phyloP scores from a whole-genome alignment of 2,888 invertebrate genomes.

The Eristalis pertinax region DNA sequence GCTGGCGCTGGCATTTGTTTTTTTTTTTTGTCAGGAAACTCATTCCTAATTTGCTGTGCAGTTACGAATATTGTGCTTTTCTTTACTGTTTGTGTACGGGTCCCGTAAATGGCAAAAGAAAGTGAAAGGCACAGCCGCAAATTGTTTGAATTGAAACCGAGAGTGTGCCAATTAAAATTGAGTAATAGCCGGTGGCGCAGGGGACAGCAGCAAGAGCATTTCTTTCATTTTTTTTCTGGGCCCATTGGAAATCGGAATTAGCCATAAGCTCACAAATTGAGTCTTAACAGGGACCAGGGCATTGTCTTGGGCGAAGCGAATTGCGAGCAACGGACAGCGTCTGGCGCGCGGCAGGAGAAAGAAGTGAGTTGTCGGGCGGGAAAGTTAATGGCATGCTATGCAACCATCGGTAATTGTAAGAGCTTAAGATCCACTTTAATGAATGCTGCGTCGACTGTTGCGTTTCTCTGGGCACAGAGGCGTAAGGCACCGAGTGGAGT shows the following conservation, averaged over 20 bases:
- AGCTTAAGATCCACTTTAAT: neutral
- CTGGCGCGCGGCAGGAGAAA: neutral
- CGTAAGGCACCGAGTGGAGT: neutral
- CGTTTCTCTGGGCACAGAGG: neutral
- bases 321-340: neutral
- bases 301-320: neutral
- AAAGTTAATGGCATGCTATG: neutral
- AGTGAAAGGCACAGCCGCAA: constrained; percentile 51
- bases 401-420: neutral
- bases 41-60: constrained; percentile 34
- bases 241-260: neutral
- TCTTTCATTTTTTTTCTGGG: neutral
- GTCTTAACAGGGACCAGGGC: neutral
- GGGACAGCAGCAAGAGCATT: neutral
- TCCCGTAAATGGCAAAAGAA: constrained; percentile 41
- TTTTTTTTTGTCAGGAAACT: constrained; percentile 35
- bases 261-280: neutral
- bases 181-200: neutral
- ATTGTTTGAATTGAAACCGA: constrained; percentile 4
- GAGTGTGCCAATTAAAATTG: constrained; percentile 30
- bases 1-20: neutral
- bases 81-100: neutral
- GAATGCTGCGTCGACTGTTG: neutral
- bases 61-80: constrained; percentile 23
- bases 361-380: neutral